Percentiles rank a stretch among this genome's conserved stretches.
These are phyloP conservation scores for Ametastegia equiseti DNA, from an alignment of 2,888 invertebrate genomes.

Conservation along the genomic window DNA sequence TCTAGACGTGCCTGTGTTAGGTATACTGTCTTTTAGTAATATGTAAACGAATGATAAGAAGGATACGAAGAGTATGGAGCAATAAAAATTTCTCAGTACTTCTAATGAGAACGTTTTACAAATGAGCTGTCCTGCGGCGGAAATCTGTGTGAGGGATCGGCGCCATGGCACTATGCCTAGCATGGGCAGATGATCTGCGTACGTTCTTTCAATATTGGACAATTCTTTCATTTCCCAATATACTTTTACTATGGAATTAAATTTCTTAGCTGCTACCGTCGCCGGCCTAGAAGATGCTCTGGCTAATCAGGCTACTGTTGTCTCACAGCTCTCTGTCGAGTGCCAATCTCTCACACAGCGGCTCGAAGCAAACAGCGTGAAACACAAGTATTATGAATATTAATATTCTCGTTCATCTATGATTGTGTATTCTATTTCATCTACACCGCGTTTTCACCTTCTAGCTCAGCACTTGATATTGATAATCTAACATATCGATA, in stretches of 20 bases:
- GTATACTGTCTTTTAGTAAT: slow-evolving; percentile 68
- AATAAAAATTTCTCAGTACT: not conserved
- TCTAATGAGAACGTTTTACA: not conserved
- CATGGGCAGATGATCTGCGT: slow-evolving; percentile 65
- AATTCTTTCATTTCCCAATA: not conserved
- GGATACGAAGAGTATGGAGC: not conserved
- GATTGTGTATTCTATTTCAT: not conserved
- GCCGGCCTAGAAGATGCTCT: slow-evolving; percentile 93
- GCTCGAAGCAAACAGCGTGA: slow-evolving; percentile 92
- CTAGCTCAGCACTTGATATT: not conserved
- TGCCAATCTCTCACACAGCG: slow-evolving; percentile 93
- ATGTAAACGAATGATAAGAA: slow-evolving; percentile 1
- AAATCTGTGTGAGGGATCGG: slow-evolving; percentile 72
- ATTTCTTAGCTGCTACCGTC: slow-evolving; percentile 90
- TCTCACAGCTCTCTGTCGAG: slow-evolving; percentile 93
- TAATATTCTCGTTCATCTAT: not conserved
- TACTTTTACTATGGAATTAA: slow-evolving; percentile 61
- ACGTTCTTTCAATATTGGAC: not conserved
- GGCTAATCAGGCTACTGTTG: slow-evolving; percentile 94
- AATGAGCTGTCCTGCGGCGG: not conserved
- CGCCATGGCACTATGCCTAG: slow-evolving; percentile 73
- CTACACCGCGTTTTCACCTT: too few species aligned
- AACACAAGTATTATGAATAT: slow-evolving; percentile 85
- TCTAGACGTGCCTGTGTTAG: slow-evolving; percentile 69
- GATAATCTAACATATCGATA: too few species aligned